Evolutionary conservation across 2,113 vertebrate genomes (phyloP).

Genomic region (Gavialis gangeticus): DNA sequence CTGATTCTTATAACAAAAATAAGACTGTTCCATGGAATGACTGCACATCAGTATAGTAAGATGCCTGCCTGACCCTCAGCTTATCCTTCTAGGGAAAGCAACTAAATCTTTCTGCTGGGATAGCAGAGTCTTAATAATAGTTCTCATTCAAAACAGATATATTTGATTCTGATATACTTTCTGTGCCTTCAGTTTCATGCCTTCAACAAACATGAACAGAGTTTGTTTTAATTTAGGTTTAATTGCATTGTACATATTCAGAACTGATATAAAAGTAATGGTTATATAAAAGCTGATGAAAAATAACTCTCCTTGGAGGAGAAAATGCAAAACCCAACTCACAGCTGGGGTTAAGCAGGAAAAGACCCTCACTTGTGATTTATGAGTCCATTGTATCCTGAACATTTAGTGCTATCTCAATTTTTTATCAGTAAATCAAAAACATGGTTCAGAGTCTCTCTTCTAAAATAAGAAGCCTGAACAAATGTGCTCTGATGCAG

Average conservation of each 20-base stretch:
- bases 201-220: background rate
- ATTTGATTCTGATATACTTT: background rate
- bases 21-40: background rate
- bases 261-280: background rate
- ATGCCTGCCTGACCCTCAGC: background rate
- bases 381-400: background rate
- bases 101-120: background rate
- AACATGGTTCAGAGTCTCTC: background rate
- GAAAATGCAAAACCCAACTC: background rate
- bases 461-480: background rate
- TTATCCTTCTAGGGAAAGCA: background rate
- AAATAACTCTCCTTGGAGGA: background rate
- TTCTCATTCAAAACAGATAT: background rate
- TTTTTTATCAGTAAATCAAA: background rate
- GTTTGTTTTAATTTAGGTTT: background rate
- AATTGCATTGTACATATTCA: background rate
- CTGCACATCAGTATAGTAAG: rapidly evolving
- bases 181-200: background rate
- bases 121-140: background rate
- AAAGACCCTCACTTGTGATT: background rate
- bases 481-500: background rate
- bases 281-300: background rate
- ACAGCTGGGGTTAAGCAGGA: background rate
- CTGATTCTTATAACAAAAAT: background rate
- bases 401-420: constrained; percentile 1